Base-by-base conservation (phyloP, 2,113 vertebrate species). In the Balaeniceps rex region DNA sequence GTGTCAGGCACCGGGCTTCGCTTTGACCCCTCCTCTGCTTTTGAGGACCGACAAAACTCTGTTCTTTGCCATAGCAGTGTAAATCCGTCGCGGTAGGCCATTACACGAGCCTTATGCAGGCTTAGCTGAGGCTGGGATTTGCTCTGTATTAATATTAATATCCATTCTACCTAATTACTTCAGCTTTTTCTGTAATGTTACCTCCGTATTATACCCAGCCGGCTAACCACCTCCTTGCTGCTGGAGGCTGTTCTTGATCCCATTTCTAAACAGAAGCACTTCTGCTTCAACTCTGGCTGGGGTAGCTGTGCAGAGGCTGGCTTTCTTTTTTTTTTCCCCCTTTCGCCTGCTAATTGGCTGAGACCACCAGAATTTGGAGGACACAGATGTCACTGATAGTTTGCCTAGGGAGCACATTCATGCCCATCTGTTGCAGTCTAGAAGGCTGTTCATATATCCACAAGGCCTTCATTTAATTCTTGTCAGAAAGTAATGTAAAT, bases 401-500 rank as follows among this genome's bases (percentile, higher is more conserved):
- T 98, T 98, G 98, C 98, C 98, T 98, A 98, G 98, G 98, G 98
- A 98, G 97, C 98, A 98, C 98, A 98, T 98, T 98, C 98, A 98
- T 97, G 98, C 98, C 98, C 98, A 99, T 99, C 98, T 99, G 98
- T 98, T 99, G 98, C 98, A 95, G 98, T 98, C 98, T 98, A 97
- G 97, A 98, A 98, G 98, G 97, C 98, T 98, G 98, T 98, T 98
- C 98, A 94, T 98, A 98, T 98, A 98, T 97, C 98, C 98, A 98
- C 98, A 98, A 98, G 98, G 98, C 98, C 98, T 98, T 98, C 98
- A 98, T 99, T 99, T 98, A 98, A 99, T 99, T 98, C 98, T 98
- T 98, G 98, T 99, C 98, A 98, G 98, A 98, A 98, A 98, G 98
- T 98, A 98, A 98, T 99, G 98, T 98, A 98, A 98, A 98, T 98